These are phyloP conservation scores for Paramuricea clavata DNA, from an alignment of 92 coral and sea anemone species.

Conservation along the genomic window DNA sequence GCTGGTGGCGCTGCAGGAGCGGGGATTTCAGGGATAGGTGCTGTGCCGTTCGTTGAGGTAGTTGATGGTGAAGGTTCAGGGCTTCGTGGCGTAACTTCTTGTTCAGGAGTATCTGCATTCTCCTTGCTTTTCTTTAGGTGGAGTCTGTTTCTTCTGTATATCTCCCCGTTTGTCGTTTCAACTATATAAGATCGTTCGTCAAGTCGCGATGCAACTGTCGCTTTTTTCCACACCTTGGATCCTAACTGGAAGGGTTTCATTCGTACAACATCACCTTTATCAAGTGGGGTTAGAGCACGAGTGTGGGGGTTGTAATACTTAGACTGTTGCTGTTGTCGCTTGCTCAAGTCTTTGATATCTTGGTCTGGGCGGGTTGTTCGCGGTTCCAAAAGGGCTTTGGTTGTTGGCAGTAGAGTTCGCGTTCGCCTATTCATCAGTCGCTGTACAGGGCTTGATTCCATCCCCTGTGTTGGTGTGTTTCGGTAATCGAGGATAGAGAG, in stretches of 20 bases:
- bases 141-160: constrained; percentile 51
- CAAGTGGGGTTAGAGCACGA: neutral
- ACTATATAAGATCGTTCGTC: neutral
- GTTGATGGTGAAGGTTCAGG: too few species aligned
- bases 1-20: neutral
- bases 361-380: too few species aligned
- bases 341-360: too few species aligned
- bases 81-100: too few species aligned
- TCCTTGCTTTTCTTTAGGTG: constrained; percentile 28
- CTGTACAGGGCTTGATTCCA: constrained; percentile 38
- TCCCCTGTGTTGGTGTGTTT: constrained; percentile 36
- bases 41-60: neutral
- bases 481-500: too few species aligned
- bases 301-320: neutral
- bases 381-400: too few species aligned
- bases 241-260: neutral
- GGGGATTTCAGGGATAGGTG: too few species aligned
- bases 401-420: too few species aligned
- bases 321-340: neutral
- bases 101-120: neutral
- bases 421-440: too few species aligned
- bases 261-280: neutral
- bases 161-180: neutral
- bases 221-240: neutral
- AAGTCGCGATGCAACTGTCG: neutral